Evolutionary conservation across 2,113 vertebrate species (phyloP).

Genomic region (Copsychus sechellarum): DNA sequence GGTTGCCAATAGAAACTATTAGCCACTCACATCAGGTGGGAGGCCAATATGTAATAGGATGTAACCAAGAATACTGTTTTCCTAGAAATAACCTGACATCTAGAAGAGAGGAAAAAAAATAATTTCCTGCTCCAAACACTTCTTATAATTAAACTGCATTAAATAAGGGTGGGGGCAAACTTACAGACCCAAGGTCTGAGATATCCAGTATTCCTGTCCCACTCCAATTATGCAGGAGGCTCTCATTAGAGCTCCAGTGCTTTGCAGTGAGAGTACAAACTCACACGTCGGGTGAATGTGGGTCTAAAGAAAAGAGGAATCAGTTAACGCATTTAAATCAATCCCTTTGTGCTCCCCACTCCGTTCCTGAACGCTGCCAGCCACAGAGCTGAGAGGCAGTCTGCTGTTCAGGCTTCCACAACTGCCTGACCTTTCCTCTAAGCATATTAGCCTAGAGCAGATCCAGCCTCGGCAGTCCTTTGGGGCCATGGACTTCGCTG

Average conservation of each 20-base stretch:
- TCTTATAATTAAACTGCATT: background rate
- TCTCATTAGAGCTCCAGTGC: background rate
- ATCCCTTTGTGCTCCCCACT: background rate
- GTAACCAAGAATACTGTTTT: background rate
- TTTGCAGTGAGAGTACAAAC: background rate
- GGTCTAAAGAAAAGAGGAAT: background rate
- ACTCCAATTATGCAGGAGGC: background rate
- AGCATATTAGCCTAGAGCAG: constrained; percentile 9
- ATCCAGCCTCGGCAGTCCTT: background rate
- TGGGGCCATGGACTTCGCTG: background rate
- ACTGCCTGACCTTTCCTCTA: constrained; percentile 53
- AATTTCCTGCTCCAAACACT: background rate
- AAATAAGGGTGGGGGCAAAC: background rate
- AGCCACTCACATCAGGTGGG: background rate
- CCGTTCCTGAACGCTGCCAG: background rate
- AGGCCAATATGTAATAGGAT: background rate
- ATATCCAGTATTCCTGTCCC: background rate
- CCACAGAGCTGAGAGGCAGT: background rate
- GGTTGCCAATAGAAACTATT: background rate
- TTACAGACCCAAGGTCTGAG: background rate
- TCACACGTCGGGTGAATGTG: background rate
- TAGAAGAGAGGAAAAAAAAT: background rate
- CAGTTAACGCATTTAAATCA: background rate
- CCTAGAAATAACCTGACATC: background rate
- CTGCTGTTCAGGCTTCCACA: background rate